Percentiles rank a stretch among this genome's conserved stretches.
These are phyloP conservation scores for Colossoma macropomum DNA, from an alignment of 2,113 vertebrate genomes.

Conservation along the genomic window DNA sequence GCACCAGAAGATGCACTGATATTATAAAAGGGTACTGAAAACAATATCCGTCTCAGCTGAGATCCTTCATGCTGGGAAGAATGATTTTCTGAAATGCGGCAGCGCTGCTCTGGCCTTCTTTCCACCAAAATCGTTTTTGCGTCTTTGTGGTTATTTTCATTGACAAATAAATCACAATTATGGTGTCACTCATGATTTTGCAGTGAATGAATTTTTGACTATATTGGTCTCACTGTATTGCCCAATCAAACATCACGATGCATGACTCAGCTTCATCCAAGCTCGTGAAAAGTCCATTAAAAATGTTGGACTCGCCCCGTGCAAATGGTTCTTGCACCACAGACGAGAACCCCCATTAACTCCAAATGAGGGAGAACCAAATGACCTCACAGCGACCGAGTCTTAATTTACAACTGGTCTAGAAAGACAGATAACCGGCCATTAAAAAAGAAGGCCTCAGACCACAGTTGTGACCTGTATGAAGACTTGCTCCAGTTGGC, in stretches of 20 bases:
- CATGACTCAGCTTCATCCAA: slow-evolving; percentile 1
- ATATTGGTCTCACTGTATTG: neutral
- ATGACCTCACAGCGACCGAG: slow-evolving; percentile 23
- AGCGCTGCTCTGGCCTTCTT: too few relatives aligned
- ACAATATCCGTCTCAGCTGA: too few relatives aligned
- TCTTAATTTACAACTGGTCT: slow-evolving; percentile 4
- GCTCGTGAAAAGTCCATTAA: slow-evolving; percentile 21
- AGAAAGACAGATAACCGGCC: slow-evolving; percentile 8
- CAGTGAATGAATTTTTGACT: neutral
- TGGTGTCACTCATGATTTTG: neutral
- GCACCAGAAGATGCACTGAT: slow-evolving; percentile 14
- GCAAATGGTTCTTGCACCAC: slow-evolving; percentile 17
- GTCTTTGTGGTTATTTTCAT: neutral
- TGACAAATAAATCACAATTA: neutral
- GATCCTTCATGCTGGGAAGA: neutral
- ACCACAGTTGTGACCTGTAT: neutral
- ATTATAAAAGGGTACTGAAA: neutral
- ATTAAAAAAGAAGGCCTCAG: neutral
- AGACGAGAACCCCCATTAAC: slow-evolving; percentile 42
- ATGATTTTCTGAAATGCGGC: neutral
- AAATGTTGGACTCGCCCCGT: slow-evolving; percentile 27
- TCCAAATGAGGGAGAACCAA: slow-evolving; percentile 38
- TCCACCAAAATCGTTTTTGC: neutral
- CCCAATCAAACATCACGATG: neutral
- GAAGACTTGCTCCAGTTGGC: neutral